Percentiles rank a stretch among this genome's conserved stretches.
Conservation (phyloP, 2,113 vertebrate species). For the Crotalus viridis region DNA sequence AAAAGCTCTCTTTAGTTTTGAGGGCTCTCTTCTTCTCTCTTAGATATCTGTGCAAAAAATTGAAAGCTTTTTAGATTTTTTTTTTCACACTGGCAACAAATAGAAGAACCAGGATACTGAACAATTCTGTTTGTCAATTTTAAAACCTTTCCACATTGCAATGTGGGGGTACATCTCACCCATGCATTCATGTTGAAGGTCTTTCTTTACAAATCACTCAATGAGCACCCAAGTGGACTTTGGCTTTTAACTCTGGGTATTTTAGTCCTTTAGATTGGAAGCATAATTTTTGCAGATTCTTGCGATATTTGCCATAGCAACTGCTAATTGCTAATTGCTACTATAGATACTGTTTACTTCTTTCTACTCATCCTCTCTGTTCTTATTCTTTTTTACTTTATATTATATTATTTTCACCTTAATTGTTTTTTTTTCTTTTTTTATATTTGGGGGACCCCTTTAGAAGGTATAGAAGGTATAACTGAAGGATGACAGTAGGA, state of each 20-base stretch:
- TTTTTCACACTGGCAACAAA: neutral
- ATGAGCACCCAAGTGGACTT: neutral
- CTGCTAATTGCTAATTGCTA: slow-evolving; percentile 30
- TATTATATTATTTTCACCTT: slow-evolving; percentile 20
- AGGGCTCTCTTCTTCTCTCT: neutral
- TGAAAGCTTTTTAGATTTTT: neutral
- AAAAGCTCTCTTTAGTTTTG: neutral
- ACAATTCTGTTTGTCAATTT: neutral
- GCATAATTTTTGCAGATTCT: neutral
- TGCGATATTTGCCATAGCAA: slow-evolving; percentile 45
- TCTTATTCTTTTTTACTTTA: slow-evolving; percentile 2
- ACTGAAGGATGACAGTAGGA: neutral
- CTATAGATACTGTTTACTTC: slow-evolving; percentile 17
- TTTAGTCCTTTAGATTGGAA: neutral
- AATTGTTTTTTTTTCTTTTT: slow-evolving; percentile 5
- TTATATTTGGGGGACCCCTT: neutral
- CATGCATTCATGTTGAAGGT: neutral
- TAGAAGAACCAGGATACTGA: neutral
- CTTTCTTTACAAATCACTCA: neutral
- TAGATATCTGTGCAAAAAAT: neutral
- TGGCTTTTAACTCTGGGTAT: neutral
- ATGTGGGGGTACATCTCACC: neutral
- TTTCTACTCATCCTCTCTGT: slow-evolving; percentile 10
- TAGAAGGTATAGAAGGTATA: neutral
- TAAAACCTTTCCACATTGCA: neutral